phyloP scores from a whole-genome alignment of 2,113 vertebrate genomes.

The Laticauda laticaudata region DNA sequence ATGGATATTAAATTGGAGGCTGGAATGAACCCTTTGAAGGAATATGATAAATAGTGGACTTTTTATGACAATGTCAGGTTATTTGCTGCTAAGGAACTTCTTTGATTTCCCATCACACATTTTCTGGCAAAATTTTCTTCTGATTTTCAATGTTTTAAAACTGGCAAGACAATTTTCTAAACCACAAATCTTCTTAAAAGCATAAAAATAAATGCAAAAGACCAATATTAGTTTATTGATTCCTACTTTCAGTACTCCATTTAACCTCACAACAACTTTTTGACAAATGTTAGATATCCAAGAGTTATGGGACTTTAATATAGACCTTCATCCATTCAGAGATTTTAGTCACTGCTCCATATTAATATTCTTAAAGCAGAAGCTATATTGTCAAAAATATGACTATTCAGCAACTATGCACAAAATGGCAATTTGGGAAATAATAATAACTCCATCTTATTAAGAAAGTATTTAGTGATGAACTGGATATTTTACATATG shows the following conservation, averaged over 20 bases:
- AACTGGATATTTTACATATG: neutral
- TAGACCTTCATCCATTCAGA: neutral
- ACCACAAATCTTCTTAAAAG: neutral
- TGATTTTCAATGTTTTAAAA: neutral
- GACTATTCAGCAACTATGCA: neutral
- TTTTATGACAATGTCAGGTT: neutral
- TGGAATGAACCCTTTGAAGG: neutral
- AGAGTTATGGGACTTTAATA: neutral
- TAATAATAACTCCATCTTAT: neutral
- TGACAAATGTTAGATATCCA: neutral
- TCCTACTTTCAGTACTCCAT: neutral
- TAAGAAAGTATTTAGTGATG: neutral
- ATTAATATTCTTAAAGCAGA: neutral
- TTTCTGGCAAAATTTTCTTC: neutral
- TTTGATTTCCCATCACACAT: neutral
- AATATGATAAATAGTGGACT: neutral
- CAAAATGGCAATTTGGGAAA: neutral
- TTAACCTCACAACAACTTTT: neutral
- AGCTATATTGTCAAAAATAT: neutral
- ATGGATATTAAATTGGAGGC: neutral
- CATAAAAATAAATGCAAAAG: neutral
- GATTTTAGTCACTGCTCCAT: neutral
- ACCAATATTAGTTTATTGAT: neutral
- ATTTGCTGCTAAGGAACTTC: neutral
- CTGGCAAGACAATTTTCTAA: neutral